Conservation (phyloP, 2,797 vertebrate genomes). For the Atherinosoma microstoma region DNA sequence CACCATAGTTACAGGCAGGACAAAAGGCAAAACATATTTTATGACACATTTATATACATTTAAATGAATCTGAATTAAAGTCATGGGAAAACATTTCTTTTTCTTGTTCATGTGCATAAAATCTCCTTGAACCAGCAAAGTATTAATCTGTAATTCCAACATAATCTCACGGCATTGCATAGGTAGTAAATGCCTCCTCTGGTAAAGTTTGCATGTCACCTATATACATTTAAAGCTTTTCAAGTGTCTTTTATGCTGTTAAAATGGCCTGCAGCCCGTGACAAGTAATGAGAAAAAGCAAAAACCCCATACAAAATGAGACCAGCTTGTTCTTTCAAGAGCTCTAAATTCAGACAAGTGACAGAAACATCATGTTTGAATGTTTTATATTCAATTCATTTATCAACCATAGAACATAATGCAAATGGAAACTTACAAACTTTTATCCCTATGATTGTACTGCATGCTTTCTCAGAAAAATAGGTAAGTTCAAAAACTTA, state of each 20-base stretch:
- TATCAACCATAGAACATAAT: not conserved
- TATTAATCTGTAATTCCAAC: too few species aligned
- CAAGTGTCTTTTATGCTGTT: not conserved
- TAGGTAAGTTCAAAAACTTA: not conserved
- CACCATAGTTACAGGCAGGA: not conserved
- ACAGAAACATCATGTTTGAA: not conserved
- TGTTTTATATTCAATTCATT: not conserved
- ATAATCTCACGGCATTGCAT: not conserved
- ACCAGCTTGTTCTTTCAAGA: not conserved
- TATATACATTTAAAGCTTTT: not conserved
- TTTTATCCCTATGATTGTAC: not conserved
- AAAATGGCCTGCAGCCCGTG: not conserved
- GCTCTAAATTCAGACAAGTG: not conserved
- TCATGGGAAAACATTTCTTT: too few species aligned
- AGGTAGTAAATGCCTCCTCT: not conserved
- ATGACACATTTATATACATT: too few species aligned
- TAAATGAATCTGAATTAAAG: too few species aligned
- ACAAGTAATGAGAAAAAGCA: too few species aligned
- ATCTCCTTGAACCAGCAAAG: too few species aligned
- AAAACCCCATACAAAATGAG: not conserved
- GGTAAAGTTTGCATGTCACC: not conserved
- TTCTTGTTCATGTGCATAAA: too few species aligned
- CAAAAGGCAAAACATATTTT: too few species aligned
- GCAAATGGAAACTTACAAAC: not conserved
- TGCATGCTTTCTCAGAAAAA: not conserved